Percentiles rank a stretch among this genome's conserved stretches.
Evolutionary conservation across 2,113 vertebrate species (phyloP).

Genomic region (Neodon shergylaensis): DNA sequence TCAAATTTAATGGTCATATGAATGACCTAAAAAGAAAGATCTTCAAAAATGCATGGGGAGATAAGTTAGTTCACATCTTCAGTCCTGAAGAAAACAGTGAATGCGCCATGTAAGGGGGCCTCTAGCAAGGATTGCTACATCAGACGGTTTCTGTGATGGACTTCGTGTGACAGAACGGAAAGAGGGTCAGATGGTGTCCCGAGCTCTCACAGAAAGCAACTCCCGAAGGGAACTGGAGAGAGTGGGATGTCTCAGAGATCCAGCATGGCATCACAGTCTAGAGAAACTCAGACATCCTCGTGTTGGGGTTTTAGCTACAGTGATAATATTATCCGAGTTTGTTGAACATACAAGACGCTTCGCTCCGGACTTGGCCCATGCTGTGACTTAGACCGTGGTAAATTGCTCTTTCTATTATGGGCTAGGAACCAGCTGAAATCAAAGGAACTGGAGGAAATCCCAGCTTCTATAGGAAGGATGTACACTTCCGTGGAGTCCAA

Average conservation of each 20-base stretch:
- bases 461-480: constrained; percentile 1
- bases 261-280: neutral
- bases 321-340: neutral
- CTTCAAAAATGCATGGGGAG: neutral
- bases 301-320: neutral
- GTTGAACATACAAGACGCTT: neutral
- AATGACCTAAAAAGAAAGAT: neutral
- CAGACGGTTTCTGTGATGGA: neutral
- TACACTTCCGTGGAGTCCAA: constrained; percentile 1
- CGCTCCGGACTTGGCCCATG: neutral
- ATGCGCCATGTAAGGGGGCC: neutral
- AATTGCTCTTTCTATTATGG: neutral
- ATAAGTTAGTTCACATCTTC: neutral
- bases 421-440: neutral
- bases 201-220: neutral
- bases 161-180: neutral
- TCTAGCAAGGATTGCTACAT: neutral
- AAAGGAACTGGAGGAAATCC: neutral
- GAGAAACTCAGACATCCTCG: neutral
- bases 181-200: neutral
- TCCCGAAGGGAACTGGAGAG: neutral
- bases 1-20: neutral
- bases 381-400: neutral
- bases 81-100: neutral
- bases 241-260: neutral